Percentiles rank a stretch among this genome's conserved stretches.
These are phyloP conservation scores for Doryteuthis pealeii DNA, from an alignment of 1,140 invertebrate genomes.

Conservation along the genomic window DNA sequence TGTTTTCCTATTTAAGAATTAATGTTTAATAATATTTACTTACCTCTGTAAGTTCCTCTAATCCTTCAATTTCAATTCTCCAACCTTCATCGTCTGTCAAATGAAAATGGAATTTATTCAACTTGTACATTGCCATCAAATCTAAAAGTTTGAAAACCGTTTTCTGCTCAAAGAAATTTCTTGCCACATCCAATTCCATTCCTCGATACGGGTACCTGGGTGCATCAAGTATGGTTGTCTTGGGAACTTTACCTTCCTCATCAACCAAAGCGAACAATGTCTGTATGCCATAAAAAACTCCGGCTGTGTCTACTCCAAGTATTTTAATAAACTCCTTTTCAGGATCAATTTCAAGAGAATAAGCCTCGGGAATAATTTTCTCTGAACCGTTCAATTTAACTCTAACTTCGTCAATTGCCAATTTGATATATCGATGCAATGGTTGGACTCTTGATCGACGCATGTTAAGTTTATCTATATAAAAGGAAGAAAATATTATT, in stretches of 20 bases:
- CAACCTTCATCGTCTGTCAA: conserved; percentile 56
- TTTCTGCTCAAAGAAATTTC: conserved; percentile 51
- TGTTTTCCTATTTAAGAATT: too few relatives aligned
- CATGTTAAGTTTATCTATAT: conserved; percentile 20
- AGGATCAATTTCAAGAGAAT: conserved; percentile 29
- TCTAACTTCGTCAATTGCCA: conserved; percentile 13
- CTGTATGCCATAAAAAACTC: conserved; percentile 47
- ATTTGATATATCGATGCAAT: conserved; percentile 17
- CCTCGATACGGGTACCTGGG: conserved; percentile 52
- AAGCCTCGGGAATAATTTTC: conserved; percentile 24
- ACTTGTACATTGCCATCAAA: conserved; percentile 51
- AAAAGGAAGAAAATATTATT: neutral
- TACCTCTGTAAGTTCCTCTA: conserved; percentile 51
- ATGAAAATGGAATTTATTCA: conserved; percentile 55
- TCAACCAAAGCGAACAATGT: conserved; percentile 36
- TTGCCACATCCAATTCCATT: conserved; percentile 50
- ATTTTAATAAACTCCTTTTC: conserved; percentile 26
- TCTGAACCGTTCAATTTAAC: conserved; percentile 17
- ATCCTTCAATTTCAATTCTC: conserved; percentile 47
- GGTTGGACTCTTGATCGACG: conserved; percentile 9
- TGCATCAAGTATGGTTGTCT: conserved; percentile 32
- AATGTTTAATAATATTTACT: neutral
- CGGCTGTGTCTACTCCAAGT: conserved; percentile 21
- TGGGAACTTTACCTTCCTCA: conserved; percentile 24
- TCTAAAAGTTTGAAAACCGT: conserved; percentile 46